phyloP scores from a whole-genome alignment of 2,797 vertebrate species.

The Ambastaia sidthimunki region DNA sequence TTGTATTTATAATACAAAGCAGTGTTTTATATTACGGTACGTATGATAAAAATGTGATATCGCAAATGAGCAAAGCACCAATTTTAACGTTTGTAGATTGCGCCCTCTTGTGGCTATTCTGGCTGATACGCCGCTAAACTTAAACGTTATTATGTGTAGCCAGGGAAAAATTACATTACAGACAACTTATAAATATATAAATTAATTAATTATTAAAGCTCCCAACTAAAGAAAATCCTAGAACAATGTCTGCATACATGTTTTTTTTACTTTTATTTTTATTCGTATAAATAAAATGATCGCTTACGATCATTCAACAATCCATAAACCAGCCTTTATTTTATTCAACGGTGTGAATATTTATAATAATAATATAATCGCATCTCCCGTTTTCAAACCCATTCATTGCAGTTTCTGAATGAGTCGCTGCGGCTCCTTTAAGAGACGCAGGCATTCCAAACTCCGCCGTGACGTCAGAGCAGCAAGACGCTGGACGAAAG shows the following conservation, averaged over 20 bases:
- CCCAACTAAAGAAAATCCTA: background rate
- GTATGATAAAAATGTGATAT: background rate
- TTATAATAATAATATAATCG: no score
- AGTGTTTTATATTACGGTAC: no score
- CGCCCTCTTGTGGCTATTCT: background rate
- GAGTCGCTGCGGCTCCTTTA: conserved; percentile 56
- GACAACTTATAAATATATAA: no score
- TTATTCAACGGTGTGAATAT: background rate
- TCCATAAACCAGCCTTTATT: background rate
- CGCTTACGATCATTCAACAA: no score
- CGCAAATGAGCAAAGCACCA: background rate
- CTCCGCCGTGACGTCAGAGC: conserved; percentile 72
- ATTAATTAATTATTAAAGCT: background rate
- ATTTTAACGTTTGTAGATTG: background rate
- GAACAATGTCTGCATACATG: no score
- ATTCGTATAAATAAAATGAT: no score
- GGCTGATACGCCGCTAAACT: background rate
- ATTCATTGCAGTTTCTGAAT: background rate
- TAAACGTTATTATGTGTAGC: background rate
- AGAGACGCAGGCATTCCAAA: conserved; percentile 44
- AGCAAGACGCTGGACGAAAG: conserved; percentile 67
- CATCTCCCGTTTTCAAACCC: background rate
- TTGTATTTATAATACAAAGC: no score
- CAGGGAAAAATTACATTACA: background rate
- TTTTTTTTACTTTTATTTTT: no score